phyloP scores from a whole-genome alignment of 2,797 vertebrate genomes.

The Clarias fuscus region DNA sequence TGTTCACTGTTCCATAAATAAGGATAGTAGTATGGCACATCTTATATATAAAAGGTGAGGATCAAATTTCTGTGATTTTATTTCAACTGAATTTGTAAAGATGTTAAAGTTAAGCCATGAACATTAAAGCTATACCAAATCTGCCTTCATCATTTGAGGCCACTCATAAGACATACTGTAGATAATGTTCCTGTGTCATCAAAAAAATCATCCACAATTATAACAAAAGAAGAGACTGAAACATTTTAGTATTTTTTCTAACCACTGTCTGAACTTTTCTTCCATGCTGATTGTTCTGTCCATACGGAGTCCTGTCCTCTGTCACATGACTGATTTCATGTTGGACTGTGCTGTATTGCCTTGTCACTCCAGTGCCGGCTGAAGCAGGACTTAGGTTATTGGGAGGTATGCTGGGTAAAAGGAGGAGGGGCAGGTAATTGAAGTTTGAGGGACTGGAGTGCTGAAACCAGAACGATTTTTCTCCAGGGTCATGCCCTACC shows the following conservation, averaged over 20 bases:
- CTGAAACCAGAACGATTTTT: conserved; percentile 34
- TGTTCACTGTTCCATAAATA: neutral
- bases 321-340: conserved; percentile 34
- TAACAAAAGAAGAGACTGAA: conserved; percentile 11
- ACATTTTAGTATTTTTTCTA: conserved; percentile 21
- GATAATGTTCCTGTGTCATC: neutral
- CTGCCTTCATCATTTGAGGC: neutral
- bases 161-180: neutral
- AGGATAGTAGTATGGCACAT: neutral
- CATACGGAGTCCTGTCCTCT: conserved; percentile 14
- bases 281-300: conserved; percentile 33
- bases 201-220: neutral
- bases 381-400: conserved; percentile 27
- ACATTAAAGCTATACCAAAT: neutral
- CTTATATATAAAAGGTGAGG: neutral
- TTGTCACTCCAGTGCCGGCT: conserved; percentile 36
- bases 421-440: conserved; percentile 40
- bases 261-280: neutral
- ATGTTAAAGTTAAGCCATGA: neutral
- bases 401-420: conserved; percentile 18
- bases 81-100: neutral
- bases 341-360: conserved; percentile 33
- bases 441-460: conserved; percentile 35
- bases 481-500: conserved; percentile 37
- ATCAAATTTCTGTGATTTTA: neutral